phyloP scores from a whole-genome alignment of 2,888 invertebrate species.

The Cyrtodaria siliqua region DNA sequence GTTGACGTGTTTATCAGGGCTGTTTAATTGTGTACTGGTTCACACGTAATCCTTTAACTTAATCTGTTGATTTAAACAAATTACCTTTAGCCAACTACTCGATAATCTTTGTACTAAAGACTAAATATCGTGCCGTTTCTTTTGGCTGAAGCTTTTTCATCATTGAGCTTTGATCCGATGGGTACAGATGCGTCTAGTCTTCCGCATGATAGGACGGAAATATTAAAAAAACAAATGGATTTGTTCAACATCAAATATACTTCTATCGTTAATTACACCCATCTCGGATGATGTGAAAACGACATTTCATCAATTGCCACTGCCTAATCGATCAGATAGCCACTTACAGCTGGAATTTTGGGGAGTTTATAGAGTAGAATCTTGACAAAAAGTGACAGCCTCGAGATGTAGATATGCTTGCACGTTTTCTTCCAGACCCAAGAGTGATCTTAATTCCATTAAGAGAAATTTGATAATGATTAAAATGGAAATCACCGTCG shows the following conservation, averaged over 20 bases:
- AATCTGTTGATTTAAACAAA: too few species aligned
- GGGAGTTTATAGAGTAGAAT: slow-evolving; percentile 33
- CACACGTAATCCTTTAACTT: too few species aligned
- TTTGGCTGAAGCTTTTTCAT: too few species aligned
- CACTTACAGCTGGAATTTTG: slow-evolving; percentile 21
- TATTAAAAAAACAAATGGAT: slow-evolving; percentile 30
- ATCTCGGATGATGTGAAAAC: slow-evolving; percentile 27
- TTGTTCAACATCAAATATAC: slow-evolving; percentile 25
- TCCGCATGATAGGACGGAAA: slow-evolving; percentile 3
- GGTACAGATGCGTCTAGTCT: too few species aligned
- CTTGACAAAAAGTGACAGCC: slow-evolving; percentile 18
- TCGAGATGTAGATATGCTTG: slow-evolving; percentile 40
- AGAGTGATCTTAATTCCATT: slow-evolving; percentile 53
- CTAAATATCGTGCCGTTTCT: too few species aligned
- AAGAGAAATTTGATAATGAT: slow-evolving; percentile 44
- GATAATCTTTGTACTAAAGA: too few species aligned
- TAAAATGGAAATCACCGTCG: slow-evolving; percentile 29
- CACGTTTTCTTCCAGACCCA: slow-evolving; percentile 31
- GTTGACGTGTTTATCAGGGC: too few species aligned
- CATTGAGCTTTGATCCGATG: too few species aligned
- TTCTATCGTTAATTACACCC: slow-evolving; percentile 33
- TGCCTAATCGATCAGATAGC: slow-evolving; percentile 24
- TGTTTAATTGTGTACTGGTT: too few species aligned
- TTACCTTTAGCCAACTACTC: too few species aligned
- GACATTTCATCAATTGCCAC: slow-evolving; percentile 22